Evolutionary conservation across 2,113 vertebrate species (phyloP), one percentile per base, ranked within the genome.

Genomic region (Drymodes brunneopygia): DNA sequence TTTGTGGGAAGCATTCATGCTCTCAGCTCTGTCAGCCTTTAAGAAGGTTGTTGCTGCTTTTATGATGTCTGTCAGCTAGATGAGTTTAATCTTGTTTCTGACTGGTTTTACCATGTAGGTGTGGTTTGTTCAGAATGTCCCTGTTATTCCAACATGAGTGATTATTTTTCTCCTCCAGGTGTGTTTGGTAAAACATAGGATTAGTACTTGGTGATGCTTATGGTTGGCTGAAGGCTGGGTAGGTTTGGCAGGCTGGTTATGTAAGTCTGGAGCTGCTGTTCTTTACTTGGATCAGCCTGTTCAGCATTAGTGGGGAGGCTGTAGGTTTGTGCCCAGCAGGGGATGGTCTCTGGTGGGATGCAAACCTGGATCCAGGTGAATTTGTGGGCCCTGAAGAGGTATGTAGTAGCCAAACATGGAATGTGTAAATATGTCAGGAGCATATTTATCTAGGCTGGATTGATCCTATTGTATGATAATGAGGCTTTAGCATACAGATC

Each of bases 161-260:
- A 94, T 92, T 81, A 83, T 81, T 31, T 69, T 66, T 64, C 56
- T 95, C 11, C 3, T 89, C 61, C 85, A 91, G 87, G 84, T 95
- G 86, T 94, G 83, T 58, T 69, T 87, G 50, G 75, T 88, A 67
- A 77, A 75, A 95, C 51, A 29, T 3, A 70, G 51, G 29, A 86
- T 93, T 95, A 92, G 56, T 50, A 24, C 44, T 70, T 90, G 81
- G 88, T 90, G 86, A 40, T 95, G 77, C 95, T 88, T 40, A 18
- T 90, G 88, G 86, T 83, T 95, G 92, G 88, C 72, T 94, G 95
- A 53, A 94, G 83, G 23, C 81, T 82, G 87, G 89, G 78, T 65
- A 58, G 94, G 71, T 95, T 85, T 94, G 87, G 66, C 94, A 95
- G 88, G 79, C 74, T 85, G 66, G 40, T 97, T 95, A 82, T 47